These are phyloP conservation scores for Troides helena DNA, from an alignment of 2,888 invertebrate species.

Conservation along the genomic window DNA sequence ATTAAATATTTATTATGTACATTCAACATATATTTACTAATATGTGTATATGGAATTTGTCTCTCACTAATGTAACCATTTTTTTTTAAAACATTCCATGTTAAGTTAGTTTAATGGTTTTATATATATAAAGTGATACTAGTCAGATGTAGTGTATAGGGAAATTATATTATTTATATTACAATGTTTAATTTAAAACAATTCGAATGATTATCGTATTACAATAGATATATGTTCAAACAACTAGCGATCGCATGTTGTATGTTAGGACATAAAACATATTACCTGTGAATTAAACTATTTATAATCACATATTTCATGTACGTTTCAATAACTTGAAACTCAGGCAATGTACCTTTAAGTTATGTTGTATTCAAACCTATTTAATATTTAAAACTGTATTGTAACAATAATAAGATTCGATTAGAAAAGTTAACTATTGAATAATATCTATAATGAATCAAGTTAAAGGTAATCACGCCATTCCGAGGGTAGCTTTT, in stretches of 20 bases:
- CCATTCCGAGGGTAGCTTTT: too few species aligned
- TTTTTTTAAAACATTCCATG: conserved; percentile 17
- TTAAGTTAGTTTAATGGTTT: conserved; percentile 26
- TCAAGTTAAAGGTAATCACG: not conserved
- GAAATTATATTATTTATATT: conserved; percentile 12
- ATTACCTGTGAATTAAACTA: not conserved
- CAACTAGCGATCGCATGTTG: not conserved
- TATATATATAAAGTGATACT: conserved; percentile 50
- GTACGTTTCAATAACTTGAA: not conserved
- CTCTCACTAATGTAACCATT: not conserved
- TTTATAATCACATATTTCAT: not conserved
- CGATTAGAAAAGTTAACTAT: too few species aligned
- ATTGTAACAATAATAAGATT: too few species aligned
- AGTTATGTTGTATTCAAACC: not conserved
- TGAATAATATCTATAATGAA: too few species aligned
- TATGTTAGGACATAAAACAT: not conserved
- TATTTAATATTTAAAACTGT: not conserved
- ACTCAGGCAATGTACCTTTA: not conserved
- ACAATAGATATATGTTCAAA: not conserved
- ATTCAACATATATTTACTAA: conserved; percentile 2
- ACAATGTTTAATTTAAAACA: not conserved
- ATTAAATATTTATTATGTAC: conserved; percentile 14
- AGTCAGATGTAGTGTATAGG: conserved; percentile 39
- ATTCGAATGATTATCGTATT: not conserved
- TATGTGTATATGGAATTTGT: conserved; percentile 7